Conservation (phyloP, 2,888 invertebrate genomes). For the Drosophila macrospina region DNA sequence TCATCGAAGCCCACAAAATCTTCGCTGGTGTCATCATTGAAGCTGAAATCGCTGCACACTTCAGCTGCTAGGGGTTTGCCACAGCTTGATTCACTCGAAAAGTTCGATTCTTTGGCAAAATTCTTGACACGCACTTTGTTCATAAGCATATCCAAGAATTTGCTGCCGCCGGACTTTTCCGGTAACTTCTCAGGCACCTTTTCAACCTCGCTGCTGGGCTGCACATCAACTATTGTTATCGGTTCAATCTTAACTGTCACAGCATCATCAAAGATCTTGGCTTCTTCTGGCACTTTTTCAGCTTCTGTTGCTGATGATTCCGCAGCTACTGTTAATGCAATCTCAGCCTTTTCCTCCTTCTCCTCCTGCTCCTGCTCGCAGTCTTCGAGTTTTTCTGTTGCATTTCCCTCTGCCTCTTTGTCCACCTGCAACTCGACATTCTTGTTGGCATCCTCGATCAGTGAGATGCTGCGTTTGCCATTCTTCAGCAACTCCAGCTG, state of each 20-base stretch:
- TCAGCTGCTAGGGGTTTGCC: not conserved
- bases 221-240: not conserved
- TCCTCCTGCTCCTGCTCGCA: not conserved
- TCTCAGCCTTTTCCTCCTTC: not conserved
- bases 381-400: too few species aligned
- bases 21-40: slow-evolving; percentile 57
- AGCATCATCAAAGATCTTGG: not conserved
- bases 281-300: not conserved
- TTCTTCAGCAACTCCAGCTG: slow-evolving; percentile 82
- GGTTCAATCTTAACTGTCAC: not conserved
- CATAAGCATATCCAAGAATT: slow-evolving; percentile 83
- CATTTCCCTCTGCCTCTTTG: not conserved
- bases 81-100: slow-evolving; percentile 2
- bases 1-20: slow-evolving; percentile 84
- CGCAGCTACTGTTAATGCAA: not conserved
- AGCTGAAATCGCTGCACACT: not conserved
- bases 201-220: not conserved
- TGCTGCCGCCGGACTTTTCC: slow-evolving; percentile 58
- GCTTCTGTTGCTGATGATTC: not conserved
- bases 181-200: slow-evolving; percentile 5
- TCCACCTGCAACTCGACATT: slow-evolving; percentile 34
- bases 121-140: slow-evolving; percentile 77
- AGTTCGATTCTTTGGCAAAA: slow-evolving; percentile 54
- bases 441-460: slow-evolving; percentile 68
- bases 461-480: slow-evolving; percentile 70